Percentiles rank a stretch among this genome's conserved stretches.
Evolutionary conservation across 2,797 vertebrate genomes (phyloP).

Genomic region (Spinibarbus caldwelli): DNA sequence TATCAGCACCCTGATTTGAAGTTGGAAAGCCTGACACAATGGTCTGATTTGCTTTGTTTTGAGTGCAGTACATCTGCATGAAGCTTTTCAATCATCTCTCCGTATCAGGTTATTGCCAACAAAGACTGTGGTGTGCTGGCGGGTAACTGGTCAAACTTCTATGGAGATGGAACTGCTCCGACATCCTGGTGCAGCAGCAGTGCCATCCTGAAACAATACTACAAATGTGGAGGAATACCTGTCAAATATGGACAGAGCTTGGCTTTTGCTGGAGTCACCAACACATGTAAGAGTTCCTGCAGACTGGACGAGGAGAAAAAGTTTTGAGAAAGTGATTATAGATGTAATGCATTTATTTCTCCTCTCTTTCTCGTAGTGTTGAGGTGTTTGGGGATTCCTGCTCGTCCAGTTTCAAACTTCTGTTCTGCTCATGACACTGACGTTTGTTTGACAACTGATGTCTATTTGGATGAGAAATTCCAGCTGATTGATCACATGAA

Average conservation of each 20-base stretch:
- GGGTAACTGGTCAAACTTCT: constrained; percentile 88
- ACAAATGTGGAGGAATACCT: constrained; percentile 69
- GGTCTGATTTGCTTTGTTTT: background rate
- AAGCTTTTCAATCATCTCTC: background rate
- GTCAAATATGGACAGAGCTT: constrained; percentile 90
- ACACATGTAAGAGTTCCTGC: constrained; percentile 70
- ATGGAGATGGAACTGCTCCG: constrained; percentile 80
- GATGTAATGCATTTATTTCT: background rate
- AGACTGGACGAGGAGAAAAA: background rate
- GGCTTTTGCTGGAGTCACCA: constrained; percentile 87
- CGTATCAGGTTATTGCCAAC: constrained; percentile 80
- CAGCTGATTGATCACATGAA: constrained; percentile 85
- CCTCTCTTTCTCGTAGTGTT: background rate
- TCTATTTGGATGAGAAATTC: constrained; percentile 89
- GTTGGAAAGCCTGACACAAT: background rate
- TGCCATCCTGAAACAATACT: constrained; percentile 83
- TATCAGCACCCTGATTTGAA: background rate
- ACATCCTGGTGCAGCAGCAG: constrained; percentile 87
- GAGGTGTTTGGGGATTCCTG: constrained; percentile 86
- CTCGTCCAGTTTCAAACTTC: constrained; percentile 91
- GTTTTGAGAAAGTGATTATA: background rate
- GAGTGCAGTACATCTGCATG: background rate
- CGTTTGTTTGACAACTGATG: constrained; percentile 87
- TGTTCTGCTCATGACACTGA: constrained; percentile 94
- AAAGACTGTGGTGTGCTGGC: constrained; percentile 85